phyloP scores from a whole-genome alignment of 1,140 invertebrate species.

The Drosophila sp. region DNA sequence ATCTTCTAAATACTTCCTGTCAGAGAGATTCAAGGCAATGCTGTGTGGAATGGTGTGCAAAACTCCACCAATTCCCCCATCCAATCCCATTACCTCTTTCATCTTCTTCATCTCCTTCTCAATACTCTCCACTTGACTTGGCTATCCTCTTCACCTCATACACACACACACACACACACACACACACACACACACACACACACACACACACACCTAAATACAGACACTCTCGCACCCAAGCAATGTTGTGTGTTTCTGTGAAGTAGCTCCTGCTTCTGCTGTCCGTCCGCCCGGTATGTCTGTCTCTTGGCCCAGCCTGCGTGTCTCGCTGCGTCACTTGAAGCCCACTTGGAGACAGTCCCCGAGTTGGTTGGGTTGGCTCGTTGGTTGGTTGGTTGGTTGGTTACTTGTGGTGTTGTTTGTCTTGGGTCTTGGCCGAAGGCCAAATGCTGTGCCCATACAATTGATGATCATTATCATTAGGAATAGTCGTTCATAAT shows the following conservation, averaged over 20 bases:
- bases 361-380: slow-evolving; percentile 43
- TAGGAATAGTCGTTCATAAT: slow-evolving; percentile 11
- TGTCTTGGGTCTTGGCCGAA: slow-evolving; percentile 11
- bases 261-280: slow-evolving; percentile 59
- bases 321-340: slow-evolving; percentile 71
- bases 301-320: slow-evolving; percentile 66
- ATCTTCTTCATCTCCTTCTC: slow-evolving; percentile 4
- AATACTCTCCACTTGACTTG: slow-evolving; percentile 32
- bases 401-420: slow-evolving; percentile 24
- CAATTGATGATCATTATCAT: slow-evolving; percentile 46
- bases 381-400: slow-evolving; percentile 40
- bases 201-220: slow-evolving; percentile 28
- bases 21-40: slow-evolving; percentile 31
- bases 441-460: slow-evolving; percentile 41
- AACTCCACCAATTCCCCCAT: slow-evolving; percentile 42
- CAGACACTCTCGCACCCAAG: slow-evolving; percentile 22
- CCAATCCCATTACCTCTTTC: slow-evolving; percentile 17
- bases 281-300: slow-evolving; percentile 29
- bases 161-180: slow-evolving; percentile 23
- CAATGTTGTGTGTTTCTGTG: slow-evolving; percentile 61
- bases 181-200: slow-evolving; percentile 25
- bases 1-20: slow-evolving; percentile 48
- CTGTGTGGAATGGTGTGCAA: slow-evolving; percentile 57
- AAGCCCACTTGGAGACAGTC: slow-evolving; percentile 76
- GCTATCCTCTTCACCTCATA: slow-evolving; percentile 35